Base-by-base conservation (phyloP, 2,797 vertebrate genomes). In the Pangasius krempfi region DNA sequence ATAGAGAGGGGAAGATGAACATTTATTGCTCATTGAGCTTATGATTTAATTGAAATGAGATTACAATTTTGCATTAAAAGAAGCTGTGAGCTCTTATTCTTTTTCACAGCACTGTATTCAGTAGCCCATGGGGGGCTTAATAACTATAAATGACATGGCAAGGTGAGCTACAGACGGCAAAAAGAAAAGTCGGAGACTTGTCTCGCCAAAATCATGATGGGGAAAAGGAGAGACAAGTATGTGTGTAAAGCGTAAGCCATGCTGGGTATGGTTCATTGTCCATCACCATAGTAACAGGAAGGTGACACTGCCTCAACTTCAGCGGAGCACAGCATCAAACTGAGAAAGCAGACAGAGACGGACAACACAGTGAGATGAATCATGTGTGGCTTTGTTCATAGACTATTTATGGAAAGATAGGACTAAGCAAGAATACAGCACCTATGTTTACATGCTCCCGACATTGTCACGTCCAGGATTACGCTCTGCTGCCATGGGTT, bases 251-350 rank as follows among this genome's bases (percentile, higher is more conserved):
- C 89, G 78, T 93, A 93, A 94, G 93, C 93, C 94, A 94, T 91
- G 85, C 92, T 92, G 94, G 89, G 92, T 92, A 95, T 94, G 91
- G 90, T 92, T 93, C 91, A 92, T 93, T 94, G 94, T 95, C 93
- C 89, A 94, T 98, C 95, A 90, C 97, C 97, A 98, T 97, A 96
- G 97, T 96, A 98, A 98, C 97, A 92, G 88, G 93, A 93, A 94
- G 94, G 93, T 82, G 92, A 92, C 94, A 95, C 92, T 93, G 94
- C 95, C 93, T 94, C 81, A 94, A 92, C 94, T 95, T 93, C 92
- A 80, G 90, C 88, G 86, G 92, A 92, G 88, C 88, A 91, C 93
- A 54, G 92, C 89, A 80, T 92, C n/a, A 86, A 87, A 83, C 87
- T 90, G 86, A 91, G 88, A 78, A 91, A 90, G 89, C 50, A 72